These are phyloP conservation scores for Cataglyphis albicans DNA, from an alignment of 2,888 invertebrate species.

Conservation along the genomic window DNA sequence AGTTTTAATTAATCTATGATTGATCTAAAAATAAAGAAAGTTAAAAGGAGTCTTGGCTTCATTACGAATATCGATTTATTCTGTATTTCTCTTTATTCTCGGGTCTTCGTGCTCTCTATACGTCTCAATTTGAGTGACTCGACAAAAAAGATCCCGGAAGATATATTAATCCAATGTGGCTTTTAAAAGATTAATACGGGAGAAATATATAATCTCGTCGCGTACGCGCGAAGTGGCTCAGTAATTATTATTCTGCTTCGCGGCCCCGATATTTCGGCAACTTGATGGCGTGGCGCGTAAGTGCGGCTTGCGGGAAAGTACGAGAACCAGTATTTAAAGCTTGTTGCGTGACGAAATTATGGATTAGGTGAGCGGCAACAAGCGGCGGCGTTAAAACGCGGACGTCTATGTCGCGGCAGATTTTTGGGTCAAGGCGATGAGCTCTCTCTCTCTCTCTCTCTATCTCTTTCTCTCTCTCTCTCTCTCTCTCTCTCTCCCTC, in stretches of 20 bases:
- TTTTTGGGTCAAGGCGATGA: conserved; percentile 62
- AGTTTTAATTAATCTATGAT: conserved; percentile 14
- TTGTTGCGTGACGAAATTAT: conserved; percentile 49
- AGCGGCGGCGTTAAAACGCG: conserved; percentile 39
- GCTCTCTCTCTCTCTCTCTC: background rate
- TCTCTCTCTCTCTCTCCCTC: too few relatives aligned
- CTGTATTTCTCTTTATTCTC: background rate
- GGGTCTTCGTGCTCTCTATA: background rate
- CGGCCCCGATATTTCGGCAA: conserved; percentile 23
- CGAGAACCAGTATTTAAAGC: conserved; percentile 49
- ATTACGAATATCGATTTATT: background rate
- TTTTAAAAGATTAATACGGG: background rate
- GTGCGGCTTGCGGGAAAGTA: conserved; percentile 36
- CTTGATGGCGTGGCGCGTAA: background rate
- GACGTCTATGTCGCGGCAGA: conserved; percentile 23
- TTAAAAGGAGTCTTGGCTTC: background rate
- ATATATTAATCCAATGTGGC: conserved; percentile 18
- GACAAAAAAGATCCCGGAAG: background rate
- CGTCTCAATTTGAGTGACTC: conserved; percentile 24
- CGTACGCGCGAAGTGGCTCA: background rate
- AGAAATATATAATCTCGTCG: conserved; percentile 29
- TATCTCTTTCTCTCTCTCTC: background rate
- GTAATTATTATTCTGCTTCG: conserved; percentile 38
- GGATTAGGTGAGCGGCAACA: conserved; percentile 57
- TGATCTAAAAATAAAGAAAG: background rate